Percentiles rank a stretch among this genome's conserved stretches.
These are phyloP conservation scores for Dugesia japonica DNA, from an alignment of 2,888 invertebrate species.

Conservation along the genomic window DNA sequence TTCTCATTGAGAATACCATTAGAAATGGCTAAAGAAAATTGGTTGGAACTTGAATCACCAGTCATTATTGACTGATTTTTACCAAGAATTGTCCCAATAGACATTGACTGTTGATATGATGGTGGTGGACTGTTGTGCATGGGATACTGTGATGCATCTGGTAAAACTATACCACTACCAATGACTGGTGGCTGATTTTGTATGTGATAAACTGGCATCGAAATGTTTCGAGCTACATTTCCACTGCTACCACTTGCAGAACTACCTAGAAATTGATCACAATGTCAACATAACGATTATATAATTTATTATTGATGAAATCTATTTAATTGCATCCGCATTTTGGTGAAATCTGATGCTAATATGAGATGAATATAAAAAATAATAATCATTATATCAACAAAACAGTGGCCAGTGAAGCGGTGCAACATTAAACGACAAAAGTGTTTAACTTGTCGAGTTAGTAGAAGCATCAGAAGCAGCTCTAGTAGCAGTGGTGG, in stretches of 20 bases:
- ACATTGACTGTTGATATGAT: not conserved
- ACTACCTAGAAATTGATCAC: not conserved
- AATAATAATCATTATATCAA: not conserved
- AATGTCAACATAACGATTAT: not conserved
- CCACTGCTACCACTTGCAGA: not conserved
- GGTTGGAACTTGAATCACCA: not conserved
- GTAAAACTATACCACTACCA: not conserved
- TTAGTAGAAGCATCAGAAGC: slow-evolving; percentile 20
- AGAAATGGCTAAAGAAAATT: slow-evolving; percentile 3
- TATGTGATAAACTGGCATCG: not conserved
- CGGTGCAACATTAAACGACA: not conserved
- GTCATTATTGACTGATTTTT: not conserved
- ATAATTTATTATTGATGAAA: not conserved
- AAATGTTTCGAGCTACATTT: not conserved
- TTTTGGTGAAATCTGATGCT: not conserved
- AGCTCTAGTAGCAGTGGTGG: slow-evolving; percentile 20
- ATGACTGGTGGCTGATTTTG: not conserved
- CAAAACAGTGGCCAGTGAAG: slow-evolving; percentile 8
- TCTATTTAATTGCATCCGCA: not conserved
- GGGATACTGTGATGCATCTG: not conserved
- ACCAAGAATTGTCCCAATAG: not conserved
- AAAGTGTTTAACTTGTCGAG: not conserved
- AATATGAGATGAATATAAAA: too few relatives aligned
- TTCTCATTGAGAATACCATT: slow-evolving; percentile 20
- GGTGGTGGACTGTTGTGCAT: not conserved